A percentile compares a stretch with the other conserved stretches of the same genome.
Evolutionary conservation across 2,888 invertebrate species (phyloP).

Genomic region (Parnassius glacialis): DNA sequence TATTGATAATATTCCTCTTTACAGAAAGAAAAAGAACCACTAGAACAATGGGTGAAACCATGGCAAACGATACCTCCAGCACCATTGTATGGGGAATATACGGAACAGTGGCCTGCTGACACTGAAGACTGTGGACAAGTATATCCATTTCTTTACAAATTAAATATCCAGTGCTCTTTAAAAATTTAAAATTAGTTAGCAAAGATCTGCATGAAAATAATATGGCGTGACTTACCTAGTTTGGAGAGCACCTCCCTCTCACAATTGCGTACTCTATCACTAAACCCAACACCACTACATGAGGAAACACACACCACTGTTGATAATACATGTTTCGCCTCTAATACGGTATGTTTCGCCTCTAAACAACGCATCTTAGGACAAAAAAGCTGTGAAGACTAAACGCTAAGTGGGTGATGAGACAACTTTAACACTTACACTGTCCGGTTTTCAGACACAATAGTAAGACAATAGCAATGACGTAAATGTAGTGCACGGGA

Average conservation of each 20-base stretch:
- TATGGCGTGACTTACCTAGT: too few species aligned
- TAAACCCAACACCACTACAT: neutral
- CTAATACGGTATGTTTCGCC: too few species aligned
- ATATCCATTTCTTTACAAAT: neutral
- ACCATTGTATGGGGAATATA: conserved; percentile 77
- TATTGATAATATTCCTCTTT: conserved; percentile 14
- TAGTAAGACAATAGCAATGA: too few species aligned
- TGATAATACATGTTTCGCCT: neutral
- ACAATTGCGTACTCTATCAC: too few species aligned
- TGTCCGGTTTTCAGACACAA: too few species aligned
- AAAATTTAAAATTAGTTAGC: neutral
- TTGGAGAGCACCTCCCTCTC: too few species aligned
- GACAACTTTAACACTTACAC: too few species aligned
- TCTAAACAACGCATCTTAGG: too few species aligned
- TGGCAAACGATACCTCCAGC: conserved; percentile 89
- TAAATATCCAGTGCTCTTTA: neutral
- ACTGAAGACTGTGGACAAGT: conserved; percentile 91
- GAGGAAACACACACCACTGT: neutral
- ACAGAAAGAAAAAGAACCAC: conserved; percentile 52
- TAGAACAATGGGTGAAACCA: conserved; percentile 84
- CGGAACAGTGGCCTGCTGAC: conserved; percentile 88
- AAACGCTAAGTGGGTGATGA: too few species aligned
- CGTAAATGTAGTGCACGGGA: too few species aligned
- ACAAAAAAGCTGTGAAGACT: too few species aligned
- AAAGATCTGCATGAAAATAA: too few species aligned